Percentiles rank a stretch among this genome's conserved stretches.
These are phyloP conservation scores for Ifrita kowaldi DNA, from an alignment of 2,113 vertebrate genomes.

Conservation along the genomic window DNA sequence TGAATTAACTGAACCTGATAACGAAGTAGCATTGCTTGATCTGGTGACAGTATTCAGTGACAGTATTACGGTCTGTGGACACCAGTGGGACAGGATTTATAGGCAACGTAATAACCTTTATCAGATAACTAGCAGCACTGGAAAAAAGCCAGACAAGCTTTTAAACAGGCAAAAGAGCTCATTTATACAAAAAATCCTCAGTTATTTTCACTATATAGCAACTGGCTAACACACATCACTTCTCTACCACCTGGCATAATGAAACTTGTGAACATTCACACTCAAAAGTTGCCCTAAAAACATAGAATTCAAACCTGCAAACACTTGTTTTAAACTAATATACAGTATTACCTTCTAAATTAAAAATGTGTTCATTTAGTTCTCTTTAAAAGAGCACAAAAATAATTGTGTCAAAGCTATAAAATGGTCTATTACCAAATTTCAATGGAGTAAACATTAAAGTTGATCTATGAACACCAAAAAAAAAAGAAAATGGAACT, in stretches of 20 bases:
- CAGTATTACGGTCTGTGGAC: neutral
- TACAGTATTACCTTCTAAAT: neutral
- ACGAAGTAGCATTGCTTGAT: neutral
- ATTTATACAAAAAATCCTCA: neutral
- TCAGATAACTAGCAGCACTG: neutral
- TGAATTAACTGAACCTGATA: neutral
- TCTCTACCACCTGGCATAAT: neutral
- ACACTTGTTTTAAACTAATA: neutral
- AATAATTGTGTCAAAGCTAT: slow-evolving; percentile 11
- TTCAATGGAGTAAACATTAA: slow-evolving; percentile 23
- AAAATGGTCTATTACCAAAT: slow-evolving; percentile 22
- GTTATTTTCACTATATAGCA: neutral
- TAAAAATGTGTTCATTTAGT: neutral
- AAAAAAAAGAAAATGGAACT: slow-evolving; percentile 37
- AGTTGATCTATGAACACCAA: slow-evolving; percentile 37
- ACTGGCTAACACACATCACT: neutral
- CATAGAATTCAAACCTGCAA: neutral
- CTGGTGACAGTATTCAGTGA: neutral
- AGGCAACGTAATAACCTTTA: neutral
- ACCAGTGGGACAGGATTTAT: neutral
- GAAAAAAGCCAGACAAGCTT: neutral
- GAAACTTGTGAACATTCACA: neutral
- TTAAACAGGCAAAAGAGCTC: neutral
- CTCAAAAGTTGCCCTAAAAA: neutral
- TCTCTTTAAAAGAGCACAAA: neutral